Conservation (phyloP, 2,888 invertebrate species). For the Drosophila niveifrons region DNA sequence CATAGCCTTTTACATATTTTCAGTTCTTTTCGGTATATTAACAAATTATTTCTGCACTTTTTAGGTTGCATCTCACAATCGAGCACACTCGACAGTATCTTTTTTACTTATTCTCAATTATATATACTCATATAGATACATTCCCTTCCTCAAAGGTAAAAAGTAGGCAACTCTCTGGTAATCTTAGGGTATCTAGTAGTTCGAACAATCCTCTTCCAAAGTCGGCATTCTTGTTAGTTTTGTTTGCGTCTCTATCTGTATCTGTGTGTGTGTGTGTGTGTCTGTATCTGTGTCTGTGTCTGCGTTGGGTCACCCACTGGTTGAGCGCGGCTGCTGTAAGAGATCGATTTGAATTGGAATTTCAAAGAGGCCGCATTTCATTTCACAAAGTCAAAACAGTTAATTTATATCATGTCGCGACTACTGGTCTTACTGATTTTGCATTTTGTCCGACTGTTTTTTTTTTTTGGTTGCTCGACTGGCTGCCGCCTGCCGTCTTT, state of each 20-base stretch:
- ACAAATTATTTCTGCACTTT: too few relatives aligned
- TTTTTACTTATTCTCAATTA: too few relatives aligned
- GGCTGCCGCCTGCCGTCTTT: constrained; percentile 52
- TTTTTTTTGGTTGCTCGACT: constrained; percentile 19
- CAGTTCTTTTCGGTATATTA: too few relatives aligned
- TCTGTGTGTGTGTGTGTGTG: neutral
- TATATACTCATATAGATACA: too few relatives aligned
- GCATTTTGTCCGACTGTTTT: constrained; percentile 67
- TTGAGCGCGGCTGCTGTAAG: constrained; percentile 41
- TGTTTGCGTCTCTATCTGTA: neutral
- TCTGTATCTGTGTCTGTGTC: neutral
- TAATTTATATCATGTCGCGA: constrained; percentile 85
- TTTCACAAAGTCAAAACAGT: constrained; percentile 84
- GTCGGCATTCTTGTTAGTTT: constrained; percentile 24
- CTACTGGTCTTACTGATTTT: constrained; percentile 85
- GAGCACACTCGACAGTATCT: too few relatives aligned
- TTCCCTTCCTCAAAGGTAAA: too few relatives aligned
- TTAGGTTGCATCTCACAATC: too few relatives aligned
- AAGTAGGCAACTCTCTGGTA: neutral
- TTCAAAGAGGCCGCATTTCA: constrained; percentile 80
- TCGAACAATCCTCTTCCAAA: neutral
- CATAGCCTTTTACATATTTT: too few relatives aligned
- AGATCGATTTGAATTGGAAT: constrained; percentile 71
- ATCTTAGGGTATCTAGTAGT: constrained; percentile 35
- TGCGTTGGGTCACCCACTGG: constrained; percentile 46